Base-by-base conservation (phyloP, 2,113 vertebrate genomes). In the Lepus americanus region DNA sequence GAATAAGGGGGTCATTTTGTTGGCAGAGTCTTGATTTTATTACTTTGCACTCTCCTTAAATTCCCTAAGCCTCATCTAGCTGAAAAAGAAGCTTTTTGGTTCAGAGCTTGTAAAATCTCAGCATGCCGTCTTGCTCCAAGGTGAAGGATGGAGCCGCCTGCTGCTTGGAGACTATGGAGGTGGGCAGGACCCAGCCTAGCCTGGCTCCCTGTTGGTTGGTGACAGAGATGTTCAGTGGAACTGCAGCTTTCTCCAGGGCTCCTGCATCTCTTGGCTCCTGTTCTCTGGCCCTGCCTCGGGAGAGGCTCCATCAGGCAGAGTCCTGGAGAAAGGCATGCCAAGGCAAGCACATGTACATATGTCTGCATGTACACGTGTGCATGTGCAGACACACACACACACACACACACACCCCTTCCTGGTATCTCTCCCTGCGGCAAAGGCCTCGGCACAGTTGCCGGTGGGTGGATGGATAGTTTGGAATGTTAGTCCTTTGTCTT, bases 21-120 rank as follows among this genome's bases (percentile, higher is more conserved):
- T 98, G 85, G 74, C 33, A 97, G 13, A 89, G 59, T 84, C 94
- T 97, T 97, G 53, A 81, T 97, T 96, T 96, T 73, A 92, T 97
- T 97, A 77, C 14, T 7, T 13, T 77, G 4, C 22, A 74, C 82
- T 95, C 92, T 96, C 76, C 85, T 81, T 92, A 95, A 78, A 82
- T 96, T 70, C 22, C 67, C 19, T 81, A 53, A 94, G 72, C 33
- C 64, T 81, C 33, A 89, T 55, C 9, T 11, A 63, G 2, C 73
- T 10, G 85, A 95, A 95, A 96, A 96, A 95, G 72, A 29, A 94
- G 77, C 92, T 79, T 90, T 94, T 72, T 84, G 92, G 66, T 88
- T 94, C 82, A 90, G 49, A 88, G 85, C 70, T 92, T 92, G 63
- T 44, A 80, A 76, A 94, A 92, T 90, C 88, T 95, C 90, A 93